Conservation (phyloP, 1,140 invertebrate species). For the Cherax quadricarinatus region DNA sequence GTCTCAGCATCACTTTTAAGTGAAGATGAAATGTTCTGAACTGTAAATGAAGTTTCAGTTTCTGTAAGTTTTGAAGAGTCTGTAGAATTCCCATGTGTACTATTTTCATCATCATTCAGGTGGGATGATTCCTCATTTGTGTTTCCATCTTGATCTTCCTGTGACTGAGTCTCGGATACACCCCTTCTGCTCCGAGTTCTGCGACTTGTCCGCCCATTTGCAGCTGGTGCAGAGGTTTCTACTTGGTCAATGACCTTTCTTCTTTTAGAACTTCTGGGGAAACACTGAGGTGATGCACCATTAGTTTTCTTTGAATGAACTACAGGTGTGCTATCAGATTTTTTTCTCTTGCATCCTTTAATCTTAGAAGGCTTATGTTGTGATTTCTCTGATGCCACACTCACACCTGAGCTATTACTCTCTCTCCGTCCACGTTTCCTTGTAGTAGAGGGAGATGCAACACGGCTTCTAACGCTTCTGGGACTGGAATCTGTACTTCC, state of each 20-base stretch:
- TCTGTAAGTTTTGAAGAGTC: background rate
- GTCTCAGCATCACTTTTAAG: background rate
- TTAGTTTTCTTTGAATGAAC: constrained; percentile 34
- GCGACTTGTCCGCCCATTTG: constrained; percentile 39
- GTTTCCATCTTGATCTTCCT: constrained; percentile 27
- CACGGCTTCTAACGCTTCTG: constrained; percentile 18
- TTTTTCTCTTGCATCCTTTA: constrained; percentile 23
- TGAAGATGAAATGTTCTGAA: background rate
- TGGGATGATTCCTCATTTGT: constrained; percentile 12
- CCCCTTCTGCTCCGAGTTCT: constrained; percentile 16
- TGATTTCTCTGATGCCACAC: constrained; percentile 31
- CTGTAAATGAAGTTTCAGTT: background rate
- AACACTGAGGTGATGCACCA: constrained; percentile 47
- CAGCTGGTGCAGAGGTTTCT: background rate
- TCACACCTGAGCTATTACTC: constrained; percentile 39
- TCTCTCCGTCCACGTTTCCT: constrained; percentile 12
- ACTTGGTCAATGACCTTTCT: constrained; percentile 3
- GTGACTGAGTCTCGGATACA: background rate
- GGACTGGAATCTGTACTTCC: constrained; percentile 51
- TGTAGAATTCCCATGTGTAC: background rate
- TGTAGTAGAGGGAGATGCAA: constrained; percentile 28
- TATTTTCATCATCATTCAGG: background rate
- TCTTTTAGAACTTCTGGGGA: constrained; percentile 21
- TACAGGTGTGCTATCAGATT: constrained; percentile 19
- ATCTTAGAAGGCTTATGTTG: background rate